Evolutionary conservation across 1,140 invertebrate species (phyloP).

Genomic region (Aphelenchoides besseyi): DNA sequence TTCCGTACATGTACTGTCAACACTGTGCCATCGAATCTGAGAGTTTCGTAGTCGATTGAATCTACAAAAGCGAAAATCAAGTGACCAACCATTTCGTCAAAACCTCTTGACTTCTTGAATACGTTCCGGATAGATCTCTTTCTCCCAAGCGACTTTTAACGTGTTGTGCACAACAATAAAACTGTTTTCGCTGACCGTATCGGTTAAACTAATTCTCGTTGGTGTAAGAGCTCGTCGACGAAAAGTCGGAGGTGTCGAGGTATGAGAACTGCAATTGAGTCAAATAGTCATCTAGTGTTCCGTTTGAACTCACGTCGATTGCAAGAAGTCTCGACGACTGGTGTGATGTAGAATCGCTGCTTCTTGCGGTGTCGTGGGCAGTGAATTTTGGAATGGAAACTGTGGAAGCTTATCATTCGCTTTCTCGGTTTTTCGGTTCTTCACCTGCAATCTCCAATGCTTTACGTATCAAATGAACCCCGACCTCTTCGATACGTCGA

Average conservation of each 20-base stretch:
- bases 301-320: background rate
- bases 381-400: background rate
- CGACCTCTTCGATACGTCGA: constrained; percentile 1
- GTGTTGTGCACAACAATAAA: background rate
- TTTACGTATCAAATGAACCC: too few species aligned
- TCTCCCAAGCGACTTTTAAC: background rate
- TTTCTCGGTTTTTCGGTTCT: background rate
- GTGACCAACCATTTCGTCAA: too few species aligned
- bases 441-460: background rate
- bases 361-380: background rate
- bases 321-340: background rate
- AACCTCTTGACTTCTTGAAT: background rate
- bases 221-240: background rate
- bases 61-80: too few species aligned
- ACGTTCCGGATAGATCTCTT: background rate
- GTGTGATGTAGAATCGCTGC: background rate
- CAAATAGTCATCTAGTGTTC: too few species aligned
- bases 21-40: background rate
- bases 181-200: background rate
- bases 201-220: background rate
- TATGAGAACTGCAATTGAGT: background rate
- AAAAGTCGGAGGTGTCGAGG: background rate
- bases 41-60: background rate
- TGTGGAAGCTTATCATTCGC: background rate
- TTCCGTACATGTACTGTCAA: background rate